Evolutionary conservation across 1,140 invertebrate species (phyloP).

Genomic region (Drosophila insularis): DNA sequence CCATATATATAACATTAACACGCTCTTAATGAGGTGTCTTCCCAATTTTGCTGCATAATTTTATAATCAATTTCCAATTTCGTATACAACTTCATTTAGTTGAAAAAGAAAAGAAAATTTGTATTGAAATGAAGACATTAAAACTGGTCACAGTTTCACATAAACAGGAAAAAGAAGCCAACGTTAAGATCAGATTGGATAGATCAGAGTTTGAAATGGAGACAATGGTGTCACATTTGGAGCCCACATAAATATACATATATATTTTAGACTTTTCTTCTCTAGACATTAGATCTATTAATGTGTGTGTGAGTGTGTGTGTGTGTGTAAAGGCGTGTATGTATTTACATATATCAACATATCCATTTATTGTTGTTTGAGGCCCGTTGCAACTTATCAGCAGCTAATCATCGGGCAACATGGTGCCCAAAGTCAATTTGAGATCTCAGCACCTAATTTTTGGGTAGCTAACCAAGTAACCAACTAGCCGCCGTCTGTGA

Average conservation of each 20-base stretch:
- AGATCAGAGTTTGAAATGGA: conserved; percentile 16
- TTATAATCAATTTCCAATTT: conserved; percentile 45
- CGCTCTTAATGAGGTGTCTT: conserved; percentile 72
- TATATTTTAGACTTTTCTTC: not conserved
- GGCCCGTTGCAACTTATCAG: conserved; percentile 66
- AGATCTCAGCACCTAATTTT: conserved; percentile 74
- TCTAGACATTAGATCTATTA: conserved; percentile 14
- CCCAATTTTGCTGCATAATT: conserved; percentile 57
- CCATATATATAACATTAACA: conserved; percentile 58
- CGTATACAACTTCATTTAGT: conserved; percentile 46
- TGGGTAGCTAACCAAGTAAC: conserved; percentile 38
- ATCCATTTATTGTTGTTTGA: conserved; percentile 59
- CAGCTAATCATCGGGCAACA: conserved; percentile 64
- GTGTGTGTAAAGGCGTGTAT: not conserved
- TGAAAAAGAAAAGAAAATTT: conserved; percentile 36
- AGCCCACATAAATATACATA: conserved; percentile 46
- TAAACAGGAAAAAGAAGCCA: conserved; percentile 1
- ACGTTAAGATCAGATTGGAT: conserved; percentile 44
- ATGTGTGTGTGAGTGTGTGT: not conserved
- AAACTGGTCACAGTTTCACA: conserved; percentile 42
- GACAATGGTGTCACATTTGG: conserved; percentile 70
- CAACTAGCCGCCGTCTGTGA: conserved; percentile 12
- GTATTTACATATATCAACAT: conserved; percentile 64
- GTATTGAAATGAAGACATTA: conserved; percentile 63
- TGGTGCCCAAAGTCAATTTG: conserved; percentile 59